These are phyloP conservation scores for Meteorus colon DNA, from an alignment of 2,888 invertebrate genomes.

Conservation along the genomic window DNA sequence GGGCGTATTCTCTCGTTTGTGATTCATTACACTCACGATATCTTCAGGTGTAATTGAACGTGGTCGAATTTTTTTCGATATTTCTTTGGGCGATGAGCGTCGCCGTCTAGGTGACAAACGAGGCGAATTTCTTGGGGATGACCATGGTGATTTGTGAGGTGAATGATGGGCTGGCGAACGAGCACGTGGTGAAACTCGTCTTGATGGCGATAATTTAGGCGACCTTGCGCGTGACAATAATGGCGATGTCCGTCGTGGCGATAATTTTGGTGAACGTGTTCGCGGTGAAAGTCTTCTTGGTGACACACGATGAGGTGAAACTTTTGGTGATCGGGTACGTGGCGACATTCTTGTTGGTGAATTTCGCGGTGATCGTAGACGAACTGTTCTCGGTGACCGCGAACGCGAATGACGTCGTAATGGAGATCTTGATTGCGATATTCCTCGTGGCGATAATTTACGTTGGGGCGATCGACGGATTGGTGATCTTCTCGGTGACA, in stretches of 20 bases:
- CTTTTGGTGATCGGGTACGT: conserved; percentile 48
- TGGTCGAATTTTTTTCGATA: conserved; percentile 52
- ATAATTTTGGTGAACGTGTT: conserved; percentile 52
- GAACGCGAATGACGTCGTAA: conserved; percentile 57
- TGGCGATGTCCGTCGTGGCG: conserved; percentile 56
- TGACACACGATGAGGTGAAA: conserved; percentile 52
- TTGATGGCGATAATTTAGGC: conserved; percentile 56
- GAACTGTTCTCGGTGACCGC: conserved; percentile 55
- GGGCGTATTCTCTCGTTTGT: conserved; percentile 52
- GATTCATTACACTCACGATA: conserved; percentile 36
- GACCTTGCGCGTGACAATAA: conserved; percentile 55
- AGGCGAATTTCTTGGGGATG: conserved; percentile 59
- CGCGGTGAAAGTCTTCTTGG: conserved; percentile 52
- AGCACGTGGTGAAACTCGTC: conserved; percentile 39
- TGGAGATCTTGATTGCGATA: conserved; percentile 60
- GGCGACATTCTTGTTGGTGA: conserved; percentile 57
- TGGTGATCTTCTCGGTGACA: conserved; percentile 50
- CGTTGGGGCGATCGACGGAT: conserved; percentile 57
- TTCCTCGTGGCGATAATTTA: conserved; percentile 59
- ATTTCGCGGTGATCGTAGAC: conserved; percentile 59
- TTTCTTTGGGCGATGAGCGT: conserved; percentile 61
- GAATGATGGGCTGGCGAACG: conserved; percentile 57
- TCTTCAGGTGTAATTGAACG: conserved; percentile 58
- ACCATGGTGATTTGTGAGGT: conserved; percentile 59
- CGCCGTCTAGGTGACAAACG: conserved; percentile 60